Conservation (phyloP, 2,113 vertebrate species). For the Taurulus bubalis region DNA sequence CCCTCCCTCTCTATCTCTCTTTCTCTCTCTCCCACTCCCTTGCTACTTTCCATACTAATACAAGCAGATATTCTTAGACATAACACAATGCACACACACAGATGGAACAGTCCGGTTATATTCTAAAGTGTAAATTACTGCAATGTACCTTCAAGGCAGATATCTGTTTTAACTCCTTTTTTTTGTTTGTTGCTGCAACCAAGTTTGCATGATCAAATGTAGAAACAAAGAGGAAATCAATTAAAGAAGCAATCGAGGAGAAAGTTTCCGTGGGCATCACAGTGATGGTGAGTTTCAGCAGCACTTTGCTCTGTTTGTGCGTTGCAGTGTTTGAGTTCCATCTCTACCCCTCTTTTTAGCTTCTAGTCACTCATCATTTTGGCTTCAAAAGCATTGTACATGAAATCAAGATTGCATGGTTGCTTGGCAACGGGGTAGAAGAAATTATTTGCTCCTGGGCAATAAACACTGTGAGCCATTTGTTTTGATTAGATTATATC, state of each 20-base stretch:
- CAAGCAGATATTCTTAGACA: constrained; percentile 56
- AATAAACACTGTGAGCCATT: constrained; percentile 61
- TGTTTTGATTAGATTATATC: constrained; percentile 65
- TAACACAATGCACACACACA: constrained; percentile 30
- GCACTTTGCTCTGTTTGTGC: not conserved
- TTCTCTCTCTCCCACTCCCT: constrained; percentile 51
- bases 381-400: constrained; percentile 38
- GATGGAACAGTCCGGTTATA: constrained; percentile 2
- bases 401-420: constrained; percentile 71
- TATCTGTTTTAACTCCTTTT: not conserved
- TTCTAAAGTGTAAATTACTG: constrained; percentile 7
- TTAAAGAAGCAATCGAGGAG: not conserved
- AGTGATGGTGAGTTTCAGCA: not conserved
- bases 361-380: constrained; percentile 44
- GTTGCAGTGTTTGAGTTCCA: constrained; percentile 13
- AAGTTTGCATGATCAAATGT: not conserved
- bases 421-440: constrained; percentile 79
- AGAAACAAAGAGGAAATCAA: not conserved
- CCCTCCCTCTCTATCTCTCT: constrained; percentile 42
- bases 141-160: not conserved
- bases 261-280: not conserved
- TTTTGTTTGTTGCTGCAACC: not conserved
- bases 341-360: constrained; percentile 27
- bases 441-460: constrained; percentile 56
- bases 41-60: constrained; percentile 60